These are phyloP conservation scores for Platysteira castanea DNA, from an alignment of 2,113 vertebrate species.

Conservation along the genomic window DNA sequence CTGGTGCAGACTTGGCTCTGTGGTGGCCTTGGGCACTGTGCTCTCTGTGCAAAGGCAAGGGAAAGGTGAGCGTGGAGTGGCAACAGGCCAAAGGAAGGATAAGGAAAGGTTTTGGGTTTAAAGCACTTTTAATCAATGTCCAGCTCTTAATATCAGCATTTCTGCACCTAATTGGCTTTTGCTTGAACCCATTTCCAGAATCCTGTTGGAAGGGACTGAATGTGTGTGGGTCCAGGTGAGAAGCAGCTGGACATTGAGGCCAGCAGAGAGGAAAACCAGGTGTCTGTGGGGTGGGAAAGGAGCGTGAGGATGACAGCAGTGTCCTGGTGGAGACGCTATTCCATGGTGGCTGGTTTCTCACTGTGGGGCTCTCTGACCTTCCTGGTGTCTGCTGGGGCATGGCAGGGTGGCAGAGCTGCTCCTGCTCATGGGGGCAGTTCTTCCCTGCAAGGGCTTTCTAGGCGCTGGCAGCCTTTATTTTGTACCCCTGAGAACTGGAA, in stretches of 20 bases:
- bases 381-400: not conserved
- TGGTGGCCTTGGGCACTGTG: not conserved
- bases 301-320: accelerated
- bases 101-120: not conserved
- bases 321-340: not conserved
- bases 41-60: not conserved
- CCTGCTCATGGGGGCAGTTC: not conserved
- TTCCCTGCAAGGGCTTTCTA: not conserved
- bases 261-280: not conserved
- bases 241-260: not conserved
- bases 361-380: not conserved
- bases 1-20: not conserved
- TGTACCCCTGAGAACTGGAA: not conserved
- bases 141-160: not conserved
- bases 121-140: not conserved
- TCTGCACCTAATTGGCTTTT: not conserved
- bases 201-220: accelerated
- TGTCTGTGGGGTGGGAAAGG: not conserved
- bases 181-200: not conserved
- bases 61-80: accelerated
- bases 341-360: not conserved
- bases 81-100: not conserved
- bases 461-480: not conserved
- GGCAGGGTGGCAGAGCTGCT: too few species aligned
- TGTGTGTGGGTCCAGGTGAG: not conserved